Evolutionary conservation across 2,888 invertebrate genomes (phyloP), one percentile per base, ranked within the genome.

Genomic region (Apoda limacodes): DNA sequence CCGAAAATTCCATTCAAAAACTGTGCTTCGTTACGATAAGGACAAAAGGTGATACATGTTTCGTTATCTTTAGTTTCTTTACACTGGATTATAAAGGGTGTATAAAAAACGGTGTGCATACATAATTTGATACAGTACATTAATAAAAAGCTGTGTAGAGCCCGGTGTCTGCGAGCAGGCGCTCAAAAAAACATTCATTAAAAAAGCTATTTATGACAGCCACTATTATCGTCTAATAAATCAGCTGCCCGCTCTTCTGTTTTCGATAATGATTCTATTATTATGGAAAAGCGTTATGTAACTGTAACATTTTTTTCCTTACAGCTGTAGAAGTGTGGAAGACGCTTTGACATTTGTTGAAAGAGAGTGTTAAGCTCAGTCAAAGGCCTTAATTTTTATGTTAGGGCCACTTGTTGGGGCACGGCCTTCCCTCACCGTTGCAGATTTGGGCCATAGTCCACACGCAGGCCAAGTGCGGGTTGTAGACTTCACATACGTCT

Each of bases 181-280:
- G 24, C 56, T 44, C 32, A 46, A 64, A 69, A 75, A 76, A 74
- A 66, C 52, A 55, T 67, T 69, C 65, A 66, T 68, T 72, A 68
- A 76, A 75, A 76, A 76, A 76, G 65, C 74, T 76, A 75, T 80
- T 78, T 80, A 78, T 78, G 76, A 80, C 80, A 76, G 75, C 61
- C 67, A 49, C 78, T 64, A 80, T 80, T 80, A 78, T 75, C 78
- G 68, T 76, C 71, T 59, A 78, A 80, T 80, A 80, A 80, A 80
- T 80, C 80, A 80, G 80, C 80, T 78, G 80, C 69, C 76, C 76
- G 67, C 75, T 80, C 78, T 80, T 78, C 80, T 80, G 80, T 78
- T 80, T 78, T 78, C 76, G 69, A 78, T 78, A 78, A 80, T 80
- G 78, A 80, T 80, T 80, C 80, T 78, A 80, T 80, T 80, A 78